Conservation (phyloP, 2,888 invertebrate genomes). For the Tricholauxania praeusta region DNA sequence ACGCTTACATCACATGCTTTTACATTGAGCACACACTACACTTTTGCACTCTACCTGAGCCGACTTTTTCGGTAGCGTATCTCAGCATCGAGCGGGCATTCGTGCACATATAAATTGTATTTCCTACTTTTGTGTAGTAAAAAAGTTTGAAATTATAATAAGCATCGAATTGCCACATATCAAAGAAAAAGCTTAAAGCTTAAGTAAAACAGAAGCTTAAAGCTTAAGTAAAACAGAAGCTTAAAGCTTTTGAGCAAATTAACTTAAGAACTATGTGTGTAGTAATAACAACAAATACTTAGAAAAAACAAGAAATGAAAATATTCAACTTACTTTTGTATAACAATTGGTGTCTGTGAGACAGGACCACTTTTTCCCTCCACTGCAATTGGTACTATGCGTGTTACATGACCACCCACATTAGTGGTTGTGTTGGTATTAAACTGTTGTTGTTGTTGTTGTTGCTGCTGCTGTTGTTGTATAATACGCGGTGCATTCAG, state of each 20-base stretch:
- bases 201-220: no score
- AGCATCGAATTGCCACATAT: no score
- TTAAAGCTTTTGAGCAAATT: slow-evolving; percentile 20
- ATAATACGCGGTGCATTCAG: slow-evolving; percentile 51
- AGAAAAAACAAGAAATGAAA: neutral
- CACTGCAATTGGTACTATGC: slow-evolving; percentile 75
- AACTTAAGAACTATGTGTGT: slow-evolving; percentile 12
- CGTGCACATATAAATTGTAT: slow-evolving; percentile 66
- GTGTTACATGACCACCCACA: slow-evolving; percentile 53
- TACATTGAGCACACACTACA: slow-evolving; percentile 25
- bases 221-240: slow-evolving; percentile 20
- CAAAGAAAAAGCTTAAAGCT: slow-evolving; percentile 18
- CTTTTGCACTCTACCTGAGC: slow-evolving; percentile 63
- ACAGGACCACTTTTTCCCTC: slow-evolving; percentile 67
- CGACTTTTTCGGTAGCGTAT: slow-evolving; percentile 66
- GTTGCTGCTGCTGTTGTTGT: slow-evolving; percentile 52
- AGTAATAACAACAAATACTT: slow-evolving; percentile 9
- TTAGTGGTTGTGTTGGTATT: slow-evolving; percentile 21
- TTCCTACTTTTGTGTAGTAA: slow-evolving; percentile 56
- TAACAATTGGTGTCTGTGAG: slow-evolving; percentile 63
- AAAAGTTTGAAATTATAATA: slow-evolving; percentile 17
- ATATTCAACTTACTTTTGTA: slow-evolving; percentile 65
- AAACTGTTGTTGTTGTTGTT: slow-evolving; percentile 27
- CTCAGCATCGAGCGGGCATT: slow-evolving; percentile 68
- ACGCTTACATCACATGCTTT: slow-evolving; percentile 5